A percentile compares a stretch with the other conserved stretches of the same genome.
Conservation (phyloP, 2,888 invertebrate species). For the Tenthredo amoena region DNA sequence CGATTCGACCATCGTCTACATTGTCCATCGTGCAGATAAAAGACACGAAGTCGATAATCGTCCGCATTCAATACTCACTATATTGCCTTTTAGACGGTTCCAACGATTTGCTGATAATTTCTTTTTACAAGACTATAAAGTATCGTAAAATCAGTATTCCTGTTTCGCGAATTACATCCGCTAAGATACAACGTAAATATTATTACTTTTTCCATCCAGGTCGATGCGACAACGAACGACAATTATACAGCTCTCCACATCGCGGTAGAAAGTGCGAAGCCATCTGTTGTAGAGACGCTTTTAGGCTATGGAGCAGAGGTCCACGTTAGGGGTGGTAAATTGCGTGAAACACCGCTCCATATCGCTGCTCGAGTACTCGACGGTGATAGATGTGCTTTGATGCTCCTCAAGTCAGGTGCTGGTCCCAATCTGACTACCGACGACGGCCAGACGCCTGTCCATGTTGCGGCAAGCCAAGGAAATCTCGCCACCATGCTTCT, state of each 20-base stretch:
- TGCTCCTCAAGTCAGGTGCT: constrained; percentile 98
- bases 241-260: constrained; percentile 99
- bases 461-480: constrained; percentile 96
- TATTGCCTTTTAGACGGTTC: neutral
- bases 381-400: constrained; percentile 95
- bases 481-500: constrained; percentile 92
- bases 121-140: neutral
- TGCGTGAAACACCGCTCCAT: constrained; percentile 97
- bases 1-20: constrained; percentile 1
- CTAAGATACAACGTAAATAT: neutral
- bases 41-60: constrained; percentile 3
- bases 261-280: constrained; percentile 96
- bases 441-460: constrained; percentile 98
- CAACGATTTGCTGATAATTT: neutral
- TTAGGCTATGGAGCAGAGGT: constrained; percentile 98
- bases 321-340: constrained; percentile 93
- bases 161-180: neutral
- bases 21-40: constrained; percentile 18
- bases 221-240: constrained; percentile 81
- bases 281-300: constrained; percentile 96
- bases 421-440: constrained; percentile 97
- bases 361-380: constrained; percentile 97
- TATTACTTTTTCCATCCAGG: constrained; percentile 61
- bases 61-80: neutral
- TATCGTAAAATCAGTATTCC: neutral